These are phyloP conservation scores for Danio jaintianensis DNA, from an alignment of 2,797 vertebrate species.

Conservation along the genomic window DNA sequence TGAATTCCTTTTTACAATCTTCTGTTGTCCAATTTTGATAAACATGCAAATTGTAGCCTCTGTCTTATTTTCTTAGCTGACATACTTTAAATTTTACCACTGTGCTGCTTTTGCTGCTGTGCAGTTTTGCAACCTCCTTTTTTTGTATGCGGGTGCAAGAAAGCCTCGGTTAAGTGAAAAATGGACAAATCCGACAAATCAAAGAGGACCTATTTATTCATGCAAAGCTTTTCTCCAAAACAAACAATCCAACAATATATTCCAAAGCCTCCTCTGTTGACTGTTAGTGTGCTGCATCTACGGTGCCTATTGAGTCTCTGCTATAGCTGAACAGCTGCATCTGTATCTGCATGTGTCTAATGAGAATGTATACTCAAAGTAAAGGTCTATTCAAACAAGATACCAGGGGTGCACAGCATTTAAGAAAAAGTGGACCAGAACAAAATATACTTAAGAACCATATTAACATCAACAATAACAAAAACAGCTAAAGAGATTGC, in stretches of 20 bases:
- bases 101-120: neutral
- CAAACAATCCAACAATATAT: conserved; percentile 14
- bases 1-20: too few species aligned
- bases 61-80: too few species aligned
- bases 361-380: conserved; percentile 26
- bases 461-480: neutral
- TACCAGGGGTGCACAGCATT: conserved; percentile 7
- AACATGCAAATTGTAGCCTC: too few species aligned
- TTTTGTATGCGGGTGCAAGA: neutral
- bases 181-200: neutral
- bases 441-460: conserved; percentile 1
- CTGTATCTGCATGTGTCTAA: conserved; percentile 14
- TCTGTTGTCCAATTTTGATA: too few species aligned
- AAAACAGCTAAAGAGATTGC: neutral
- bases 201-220: neutral
- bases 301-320: neutral
- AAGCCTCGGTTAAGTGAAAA: neutral
- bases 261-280: conserved; percentile 7
- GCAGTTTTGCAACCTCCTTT: neutral
- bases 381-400: conserved; percentile 13
- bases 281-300: conserved; percentile 22
- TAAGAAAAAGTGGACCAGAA: neutral
- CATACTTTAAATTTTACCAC: too few species aligned
- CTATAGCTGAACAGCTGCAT: conserved; percentile 11
- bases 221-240: conserved; percentile 2